These are phyloP conservation scores for Trissolcus japonicus DNA, from an alignment of 2,888 invertebrate genomes.

Conservation along the genomic window DNA sequence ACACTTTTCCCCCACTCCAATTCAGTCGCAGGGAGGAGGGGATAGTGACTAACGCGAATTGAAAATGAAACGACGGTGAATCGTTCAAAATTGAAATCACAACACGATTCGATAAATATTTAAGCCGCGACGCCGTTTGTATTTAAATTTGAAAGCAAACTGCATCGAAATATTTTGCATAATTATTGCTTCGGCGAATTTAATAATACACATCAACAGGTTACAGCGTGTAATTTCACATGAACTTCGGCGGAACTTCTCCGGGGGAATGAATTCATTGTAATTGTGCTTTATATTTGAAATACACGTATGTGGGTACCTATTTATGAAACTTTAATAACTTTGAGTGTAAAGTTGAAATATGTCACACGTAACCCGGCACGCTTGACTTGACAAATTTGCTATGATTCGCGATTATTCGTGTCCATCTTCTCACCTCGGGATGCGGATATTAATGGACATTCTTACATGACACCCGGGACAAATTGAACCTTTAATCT, in stretches of 20 bases:
- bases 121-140: not conserved
- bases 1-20: too few species aligned
- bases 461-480: constrained; percentile 29
- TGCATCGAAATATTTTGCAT: constrained; percentile 11
- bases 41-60: constrained; percentile 10
- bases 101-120: not conserved
- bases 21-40: not conserved
- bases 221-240: constrained; percentile 20
- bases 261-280: constrained; percentile 25
- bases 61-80: not conserved
- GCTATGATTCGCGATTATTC: constrained; percentile 8
- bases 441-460: constrained; percentile 26
- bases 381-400: constrained; percentile 15
- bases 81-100: not conserved
- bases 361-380: constrained; percentile 1
- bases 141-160: constrained; percentile 9
- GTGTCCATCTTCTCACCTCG: constrained; percentile 6
- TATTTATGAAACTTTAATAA: constrained; percentile 35
- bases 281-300: constrained; percentile 1
- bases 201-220: constrained; percentile 30
- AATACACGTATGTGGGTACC: constrained; percentile 5
- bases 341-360: constrained; percentile 27
- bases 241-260: constrained; percentile 23
- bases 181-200: constrained; percentile 2
- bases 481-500: constrained; percentile 32